Evolutionary conservation across 1,140 invertebrate genomes (phyloP).

Genomic region (Diprion similis): DNA sequence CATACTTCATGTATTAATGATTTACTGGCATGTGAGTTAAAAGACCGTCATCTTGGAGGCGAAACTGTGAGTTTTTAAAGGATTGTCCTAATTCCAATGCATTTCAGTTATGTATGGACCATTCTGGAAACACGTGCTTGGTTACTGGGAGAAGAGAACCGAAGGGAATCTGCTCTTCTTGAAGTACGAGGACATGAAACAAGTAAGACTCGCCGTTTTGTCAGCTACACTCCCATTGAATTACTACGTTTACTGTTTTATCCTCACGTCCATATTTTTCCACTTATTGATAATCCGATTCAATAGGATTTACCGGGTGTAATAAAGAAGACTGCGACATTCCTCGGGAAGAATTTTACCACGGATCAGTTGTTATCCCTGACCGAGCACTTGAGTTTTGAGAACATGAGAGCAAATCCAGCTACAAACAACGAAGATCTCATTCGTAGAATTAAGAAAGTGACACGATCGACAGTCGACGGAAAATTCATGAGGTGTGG

Average conservation of each 20-base stretch:
- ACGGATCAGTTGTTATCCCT: constrained; percentile 20
- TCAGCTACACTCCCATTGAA: not conserved
- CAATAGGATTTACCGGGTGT: constrained; percentile 36
- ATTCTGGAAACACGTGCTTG: constrained; percentile 46
- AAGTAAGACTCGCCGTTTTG: not conserved
- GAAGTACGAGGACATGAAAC: constrained; percentile 62
- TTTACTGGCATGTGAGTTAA: too few relatives aligned
- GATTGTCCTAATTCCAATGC: too few relatives aligned
- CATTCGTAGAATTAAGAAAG: not conserved
- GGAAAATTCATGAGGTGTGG: constrained; percentile 67
- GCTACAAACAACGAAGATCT: constrained; percentile 34
- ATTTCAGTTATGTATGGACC: constrained; percentile 54
- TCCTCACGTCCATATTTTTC: too few relatives aligned
- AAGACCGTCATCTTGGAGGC: too few relatives aligned
- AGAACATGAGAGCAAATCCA: constrained; percentile 58
- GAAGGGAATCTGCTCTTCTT: constrained; percentile 61
- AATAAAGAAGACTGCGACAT: constrained; percentile 24
- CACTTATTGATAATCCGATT: not conserved
- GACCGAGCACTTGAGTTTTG: constrained; percentile 32
- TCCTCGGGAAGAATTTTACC: constrained; percentile 30
- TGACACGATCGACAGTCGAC: constrained; percentile 34
- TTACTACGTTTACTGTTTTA: constrained; percentile 8
- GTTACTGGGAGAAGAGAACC: constrained; percentile 53
- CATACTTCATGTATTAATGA: too few relatives aligned
- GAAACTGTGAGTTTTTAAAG: too few relatives aligned